A percentile compares a stretch with the other conserved stretches of the same genome.
Conservation (phyloP, 2,113 vertebrate genomes). For the Strix uralensis region DNA sequence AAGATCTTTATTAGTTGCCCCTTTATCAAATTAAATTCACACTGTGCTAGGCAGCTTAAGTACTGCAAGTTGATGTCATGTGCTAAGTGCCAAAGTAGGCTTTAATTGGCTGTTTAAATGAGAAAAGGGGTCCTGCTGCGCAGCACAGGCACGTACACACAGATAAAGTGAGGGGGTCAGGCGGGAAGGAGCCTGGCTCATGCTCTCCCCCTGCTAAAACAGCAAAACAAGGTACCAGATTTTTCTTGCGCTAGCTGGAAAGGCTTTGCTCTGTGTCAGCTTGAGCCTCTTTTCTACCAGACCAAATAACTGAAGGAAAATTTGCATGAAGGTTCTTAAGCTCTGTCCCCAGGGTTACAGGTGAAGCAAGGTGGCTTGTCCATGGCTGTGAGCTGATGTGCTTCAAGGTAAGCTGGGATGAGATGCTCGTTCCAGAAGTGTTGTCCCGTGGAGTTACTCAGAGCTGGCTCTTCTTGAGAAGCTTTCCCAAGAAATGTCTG, state of each 20-base stretch:
- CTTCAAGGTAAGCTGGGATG: not conserved
- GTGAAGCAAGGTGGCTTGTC: not conserved
- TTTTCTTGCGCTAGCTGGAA: not conserved
- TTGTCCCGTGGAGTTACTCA: not conserved
- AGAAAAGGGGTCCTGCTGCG: slow-evolving; percentile 66
- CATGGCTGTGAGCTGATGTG: fast-evolving
- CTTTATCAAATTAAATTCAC: slow-evolving; percentile 79
- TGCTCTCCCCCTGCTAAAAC: not conserved
- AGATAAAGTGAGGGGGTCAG: not conserved
- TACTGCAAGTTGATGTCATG: slow-evolving; percentile 53
- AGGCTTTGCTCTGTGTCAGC: not conserved
- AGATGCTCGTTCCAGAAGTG: not conserved
- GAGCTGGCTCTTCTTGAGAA: not conserved
- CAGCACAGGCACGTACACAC: not conserved
- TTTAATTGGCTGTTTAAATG: slow-evolving; percentile 79
- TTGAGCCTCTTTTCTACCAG: not conserved
- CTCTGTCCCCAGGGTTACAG: not conserved
- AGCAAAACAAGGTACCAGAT: not conserved
- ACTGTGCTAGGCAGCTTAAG: slow-evolving; percentile 71
- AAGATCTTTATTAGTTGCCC: slow-evolving; percentile 71
- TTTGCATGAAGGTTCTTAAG: not conserved
- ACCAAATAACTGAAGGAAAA: not conserved
- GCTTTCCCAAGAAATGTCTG: not conserved
- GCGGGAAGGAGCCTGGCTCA: not conserved
- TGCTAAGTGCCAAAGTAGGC: slow-evolving; percentile 70